Evolutionary conservation across 2,888 invertebrate species (phyloP).

Genomic region (Apomyelois bistriatella): DNA sequence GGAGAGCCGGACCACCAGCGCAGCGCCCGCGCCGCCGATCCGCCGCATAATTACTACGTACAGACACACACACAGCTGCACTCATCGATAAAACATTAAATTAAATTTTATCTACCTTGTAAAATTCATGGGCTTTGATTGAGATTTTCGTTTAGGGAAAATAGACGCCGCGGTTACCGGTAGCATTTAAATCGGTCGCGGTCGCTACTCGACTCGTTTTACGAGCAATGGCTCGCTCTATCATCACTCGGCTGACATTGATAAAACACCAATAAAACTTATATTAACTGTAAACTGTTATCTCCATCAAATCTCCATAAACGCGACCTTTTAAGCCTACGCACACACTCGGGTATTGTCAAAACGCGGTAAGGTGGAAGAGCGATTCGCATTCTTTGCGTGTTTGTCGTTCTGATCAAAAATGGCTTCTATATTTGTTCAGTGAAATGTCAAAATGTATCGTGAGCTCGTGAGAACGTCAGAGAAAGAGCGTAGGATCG

Average conservation of each 20-base stretch:
- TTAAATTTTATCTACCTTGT: conserved; percentile 74
- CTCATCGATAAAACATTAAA: conserved; percentile 69
- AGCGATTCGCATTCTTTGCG: conserved; percentile 54
- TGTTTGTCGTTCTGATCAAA: conserved; percentile 53
- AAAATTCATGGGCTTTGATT: conserved; percentile 71
- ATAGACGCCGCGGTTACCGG: conserved; percentile 37
- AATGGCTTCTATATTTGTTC: conserved; percentile 74
- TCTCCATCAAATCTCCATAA: conserved; percentile 44
- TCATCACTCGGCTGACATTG: conserved; percentile 43
- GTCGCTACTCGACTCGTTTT: conserved; percentile 34
- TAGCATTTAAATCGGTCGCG: conserved; percentile 60
- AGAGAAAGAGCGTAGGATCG: conserved; percentile 50
- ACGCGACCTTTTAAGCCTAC: conserved; percentile 39
- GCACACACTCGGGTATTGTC: conserved; percentile 38
- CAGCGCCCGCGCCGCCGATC: conserved; percentile 68
- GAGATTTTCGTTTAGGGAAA: conserved; percentile 55
- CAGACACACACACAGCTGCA: conserved; percentile 55
- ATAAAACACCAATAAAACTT: conserved; percentile 41
- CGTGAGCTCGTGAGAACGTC: conserved; percentile 74
- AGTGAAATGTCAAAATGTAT: conserved; percentile 76
- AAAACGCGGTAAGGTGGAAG: conserved; percentile 33
- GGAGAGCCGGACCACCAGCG: conserved; percentile 69
- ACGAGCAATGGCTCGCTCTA: conserved; percentile 36
- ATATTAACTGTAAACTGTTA: conserved; percentile 39
- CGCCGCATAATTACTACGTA: conserved; percentile 76